Evolutionary conservation across 2,113 vertebrate species (phyloP), one percentile per base, ranked within the genome.

Genomic region (Corydoras maculifer): DNA sequence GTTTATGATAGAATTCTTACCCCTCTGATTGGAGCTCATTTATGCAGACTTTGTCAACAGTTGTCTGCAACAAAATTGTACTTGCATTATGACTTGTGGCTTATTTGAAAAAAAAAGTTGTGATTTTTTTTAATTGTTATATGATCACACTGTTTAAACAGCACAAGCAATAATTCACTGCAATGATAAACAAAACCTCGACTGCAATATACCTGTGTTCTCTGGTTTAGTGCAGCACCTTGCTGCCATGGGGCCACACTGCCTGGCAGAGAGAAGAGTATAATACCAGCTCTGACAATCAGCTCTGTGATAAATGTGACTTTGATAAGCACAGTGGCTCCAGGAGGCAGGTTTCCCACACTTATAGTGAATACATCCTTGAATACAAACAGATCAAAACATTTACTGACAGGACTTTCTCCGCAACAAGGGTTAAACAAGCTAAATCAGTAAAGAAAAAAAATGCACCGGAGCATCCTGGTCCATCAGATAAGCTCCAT

Each of bases 361-460:
- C 91, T 94, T 74, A 95, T 90, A 69, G 91, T 93, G 79, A 96
- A 95, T 67, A 94, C 78, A 57, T 95, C 91, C 93, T 95, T 79
- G 0, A 61, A 0, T 12, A 67, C 73, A 75, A 29, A 72, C 31
- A 62, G 11, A 72, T n/a, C 59, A 13, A 57, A 11, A 15, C 11
- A 9, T 50, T 65, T n/a, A 66, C n/a, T 11, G 11, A 30, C 63
- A 65, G 11, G 13, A 64, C 49, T 50, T 29, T 3, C 9, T 25
- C 18, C 18, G 18, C 18, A 25, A 25, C 18, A 25, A 25, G 18
- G 18, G 18, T 2, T 25, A 25, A 25, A 64, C 18, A 48, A 25
- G 10, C 35, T 43, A 43, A 43, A 43, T 43, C 35, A 43, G 35
- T 12, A 29, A 30, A 43, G 32, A 63, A 35, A 9, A 64, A 18